Conservation (phyloP, 1,140 invertebrate genomes). For the Armadillidium nasatum region DNA sequence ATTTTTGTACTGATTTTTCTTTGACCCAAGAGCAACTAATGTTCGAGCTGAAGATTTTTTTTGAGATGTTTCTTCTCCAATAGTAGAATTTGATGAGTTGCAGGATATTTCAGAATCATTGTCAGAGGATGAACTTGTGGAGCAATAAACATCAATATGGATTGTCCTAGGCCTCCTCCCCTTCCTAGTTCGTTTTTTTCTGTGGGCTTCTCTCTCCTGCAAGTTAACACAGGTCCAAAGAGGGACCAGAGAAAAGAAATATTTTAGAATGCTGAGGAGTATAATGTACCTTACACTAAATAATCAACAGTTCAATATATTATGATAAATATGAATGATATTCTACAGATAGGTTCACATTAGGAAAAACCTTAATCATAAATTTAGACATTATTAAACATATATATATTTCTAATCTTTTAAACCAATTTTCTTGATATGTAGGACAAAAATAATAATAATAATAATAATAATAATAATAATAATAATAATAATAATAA, state of each 20-base stretch:
- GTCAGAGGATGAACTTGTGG: slow-evolving; percentile 59
- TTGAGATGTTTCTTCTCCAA: slow-evolving; percentile 49
- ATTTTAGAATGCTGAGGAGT: too few species aligned
- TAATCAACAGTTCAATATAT: too few species aligned
- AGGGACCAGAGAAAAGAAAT: not conserved
- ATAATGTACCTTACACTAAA: too few species aligned
- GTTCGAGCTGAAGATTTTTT: slow-evolving; percentile 58
- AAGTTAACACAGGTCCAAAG: not conserved
- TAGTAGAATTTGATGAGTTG: slow-evolving; percentile 45
- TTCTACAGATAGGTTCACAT: too few species aligned
- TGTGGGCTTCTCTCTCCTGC: slow-evolving; percentile 21
- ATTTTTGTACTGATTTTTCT: slow-evolving; percentile 36
- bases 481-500: too few species aligned
- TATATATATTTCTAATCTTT: too few species aligned
- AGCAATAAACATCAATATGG: slow-evolving; percentile 70
- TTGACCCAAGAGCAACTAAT: slow-evolving; percentile 55
- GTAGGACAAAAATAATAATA: too few species aligned
- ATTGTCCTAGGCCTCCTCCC: slow-evolving; percentile 59
- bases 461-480: too few species aligned
- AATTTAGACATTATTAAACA: too few species aligned
- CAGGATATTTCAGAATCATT: slow-evolving; percentile 25
- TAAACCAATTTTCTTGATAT: too few species aligned
- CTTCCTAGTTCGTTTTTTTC: slow-evolving; percentile 17
- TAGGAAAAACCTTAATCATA: too few species aligned
- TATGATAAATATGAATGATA: too few species aligned